Base-by-base conservation (phyloP, 2,888 invertebrate species). In the Platycheirus rosarum region DNA sequence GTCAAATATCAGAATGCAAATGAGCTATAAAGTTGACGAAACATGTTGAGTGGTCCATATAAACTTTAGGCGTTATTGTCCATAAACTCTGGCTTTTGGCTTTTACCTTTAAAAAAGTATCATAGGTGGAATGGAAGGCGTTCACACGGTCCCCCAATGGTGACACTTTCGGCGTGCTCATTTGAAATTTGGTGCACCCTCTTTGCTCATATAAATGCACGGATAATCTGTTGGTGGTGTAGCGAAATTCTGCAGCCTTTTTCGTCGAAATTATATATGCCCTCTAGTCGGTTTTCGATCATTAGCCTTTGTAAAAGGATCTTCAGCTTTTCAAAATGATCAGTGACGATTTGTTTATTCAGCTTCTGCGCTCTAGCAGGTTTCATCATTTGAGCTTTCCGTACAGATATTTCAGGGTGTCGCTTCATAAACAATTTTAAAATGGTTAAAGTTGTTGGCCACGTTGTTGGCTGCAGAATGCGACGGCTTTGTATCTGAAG, bases 91-190 rank as follows among this genome's bases (percentile, higher is more conserved):
- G 46, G 53, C 35, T n/a, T n/a, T n/a, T n/a, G n/a, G n/a, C n/a
- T n/a, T n/a, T n/a, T n/a, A n/a, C n/a, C 57, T 65, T 66, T 60
- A 62, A 20, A 68, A 75, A 60, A 46, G 16, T 13, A 66, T 53
- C 53, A 48, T 48, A 11, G 65, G 57, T 42, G 65, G 57, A 62
- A 69, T 57, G 35, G 40, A 37, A 18, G 26, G 68, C 62, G 32
- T 57, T 48, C 9, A 48, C 68, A 26, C 75, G 68, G 46, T n/a
- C 46, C 60, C 11, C 51, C 53, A 23, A 68, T 53, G 20, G 68
- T 75, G 16, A 75, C 53, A 49, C 53, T 75, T 69, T 69, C 53
- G 44, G 75, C 37, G 40, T 75, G 68, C 18, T 69, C 62, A n/a
- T 62, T 51, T 14, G 49, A 40, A 49, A 62, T 68, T 44, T 49